Evolutionary conservation across 2,113 vertebrate species (phyloP), one percentile per base, ranked within the genome.

Genomic region (Spermophilus dauricus): DNA sequence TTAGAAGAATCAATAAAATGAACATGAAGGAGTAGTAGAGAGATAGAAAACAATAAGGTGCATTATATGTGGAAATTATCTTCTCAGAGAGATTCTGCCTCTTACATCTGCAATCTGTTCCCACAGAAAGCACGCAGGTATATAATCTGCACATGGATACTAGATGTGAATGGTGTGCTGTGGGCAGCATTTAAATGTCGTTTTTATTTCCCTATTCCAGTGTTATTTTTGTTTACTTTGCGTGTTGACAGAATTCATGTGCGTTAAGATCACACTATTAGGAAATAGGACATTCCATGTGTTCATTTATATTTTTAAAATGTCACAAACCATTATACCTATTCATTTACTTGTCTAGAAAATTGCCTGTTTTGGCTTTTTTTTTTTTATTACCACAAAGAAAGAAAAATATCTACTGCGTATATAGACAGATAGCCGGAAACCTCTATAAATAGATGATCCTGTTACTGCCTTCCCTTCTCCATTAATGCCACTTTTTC

Each of bases 311-410:
- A 91, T 39, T 96, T 78, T 72, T 34, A 39, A 8, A 97, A 39
- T 89, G 87, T 61, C 94, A 95, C n/a, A 73, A 95, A 94, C 77
- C 85, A 58, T 91, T 72, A 2, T n/a, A 90, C 83, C 83, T 96
- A 22, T 56, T 97, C 83, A 26, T 97, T 96, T 94, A 22, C 80
- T 97, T 98, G 97, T 96, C 96, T 76, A 75, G 96, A 95, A 98
- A 98, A 94, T 97, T 98, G 14, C 91, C 45, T 45, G 94, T 70
- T 97, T 94, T 78, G 88, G 61, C 84, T 96, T 89, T 58, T 53
- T 73, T 83, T 93, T 75, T 84, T 93, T 96, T 96, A 67, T 94
- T 91, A 91, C 92, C 65, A 48, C 72, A 97, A 80, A 94, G 76
- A 89, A 92, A 90, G 76, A 89, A 85, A 97, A 97, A 94, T 88